These are phyloP conservation scores for Asarcornis scutulata DNA, from an alignment of 2,113 vertebrate genomes.

Conservation along the genomic window DNA sequence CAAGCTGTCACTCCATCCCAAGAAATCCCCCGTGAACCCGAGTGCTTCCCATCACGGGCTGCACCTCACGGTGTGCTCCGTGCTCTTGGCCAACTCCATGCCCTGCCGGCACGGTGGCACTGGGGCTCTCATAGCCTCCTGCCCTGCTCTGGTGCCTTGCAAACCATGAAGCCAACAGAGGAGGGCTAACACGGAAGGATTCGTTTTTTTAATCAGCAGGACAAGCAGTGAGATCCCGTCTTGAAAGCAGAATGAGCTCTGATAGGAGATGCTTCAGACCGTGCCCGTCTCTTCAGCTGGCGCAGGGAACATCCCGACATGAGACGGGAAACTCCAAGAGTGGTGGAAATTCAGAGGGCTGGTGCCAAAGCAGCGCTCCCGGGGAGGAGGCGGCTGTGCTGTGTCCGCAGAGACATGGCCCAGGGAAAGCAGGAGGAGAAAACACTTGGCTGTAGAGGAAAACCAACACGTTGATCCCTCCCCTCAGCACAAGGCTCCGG, in stretches of 20 bases:
- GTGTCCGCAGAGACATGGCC: not conserved
- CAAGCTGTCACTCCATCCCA: not conserved
- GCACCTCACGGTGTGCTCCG: not conserved
- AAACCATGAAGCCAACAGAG: accelerated
- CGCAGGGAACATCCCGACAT: not conserved
- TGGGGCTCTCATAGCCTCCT: not conserved
- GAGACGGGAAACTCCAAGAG: not conserved
- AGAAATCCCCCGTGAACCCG: not conserved
- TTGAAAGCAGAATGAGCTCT: not conserved
- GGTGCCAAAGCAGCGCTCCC: accelerated
- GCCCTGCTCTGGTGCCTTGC: not conserved
- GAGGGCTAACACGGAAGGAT: not conserved
- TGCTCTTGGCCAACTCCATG: not conserved
- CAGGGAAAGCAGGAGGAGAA: not conserved
- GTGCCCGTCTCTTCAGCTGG: accelerated
- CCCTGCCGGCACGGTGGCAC: not conserved
- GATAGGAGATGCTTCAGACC: not conserved
- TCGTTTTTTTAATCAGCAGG: not conserved
- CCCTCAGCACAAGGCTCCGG: not conserved
- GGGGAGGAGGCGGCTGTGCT: not conserved
- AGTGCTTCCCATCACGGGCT: not conserved
- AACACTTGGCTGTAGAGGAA: not conserved
- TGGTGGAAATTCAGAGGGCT: not conserved
- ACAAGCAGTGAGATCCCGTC: not conserved
- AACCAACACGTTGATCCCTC: not conserved